Percentiles rank a stretch among this genome's conserved stretches.
phyloP scores from a whole-genome alignment of 2,888 invertebrate genomes.

The Neoitamus cyanurus region DNA sequence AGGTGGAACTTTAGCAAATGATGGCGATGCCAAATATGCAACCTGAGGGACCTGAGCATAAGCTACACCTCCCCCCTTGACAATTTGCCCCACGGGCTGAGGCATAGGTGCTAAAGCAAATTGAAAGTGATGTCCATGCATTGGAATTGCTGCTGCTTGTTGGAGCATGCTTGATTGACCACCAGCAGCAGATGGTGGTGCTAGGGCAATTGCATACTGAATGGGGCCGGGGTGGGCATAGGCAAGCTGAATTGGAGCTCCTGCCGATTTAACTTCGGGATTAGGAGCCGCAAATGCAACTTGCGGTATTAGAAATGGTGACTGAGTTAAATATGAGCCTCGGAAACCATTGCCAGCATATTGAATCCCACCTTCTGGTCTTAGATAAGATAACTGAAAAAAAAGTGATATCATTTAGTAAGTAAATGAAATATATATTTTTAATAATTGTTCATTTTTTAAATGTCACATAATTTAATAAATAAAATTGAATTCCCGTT shows the following conservation, averaged over 20 bases:
- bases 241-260: neutral
- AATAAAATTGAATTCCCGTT: too few relatives aligned
- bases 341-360: neutral
- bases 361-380: constrained; percentile 10
- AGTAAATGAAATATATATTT: neutral
- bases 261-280: neutral
- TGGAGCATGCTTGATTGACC: neutral
- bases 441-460: too few relatives aligned
- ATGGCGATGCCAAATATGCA: constrained; percentile 3
- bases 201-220: constrained; percentile 15
- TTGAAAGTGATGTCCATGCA: constrained; percentile 15
- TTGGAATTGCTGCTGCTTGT: neutral
- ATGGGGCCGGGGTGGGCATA: neutral
- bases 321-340: neutral
- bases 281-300: neutral
- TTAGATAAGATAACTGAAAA: constrained; percentile 5
- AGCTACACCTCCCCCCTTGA: constrained; percentile 9
- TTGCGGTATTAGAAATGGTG: neutral
- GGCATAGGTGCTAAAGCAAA: neutral
- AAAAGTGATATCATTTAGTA: neutral
- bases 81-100: neutral
- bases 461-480: too few relatives aligned
- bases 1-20: neutral
- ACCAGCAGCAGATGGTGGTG: neutral
- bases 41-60: neutral